Base-by-base conservation (phyloP, 1,140 invertebrate species). In the Drosophila fuyamai region DNA sequence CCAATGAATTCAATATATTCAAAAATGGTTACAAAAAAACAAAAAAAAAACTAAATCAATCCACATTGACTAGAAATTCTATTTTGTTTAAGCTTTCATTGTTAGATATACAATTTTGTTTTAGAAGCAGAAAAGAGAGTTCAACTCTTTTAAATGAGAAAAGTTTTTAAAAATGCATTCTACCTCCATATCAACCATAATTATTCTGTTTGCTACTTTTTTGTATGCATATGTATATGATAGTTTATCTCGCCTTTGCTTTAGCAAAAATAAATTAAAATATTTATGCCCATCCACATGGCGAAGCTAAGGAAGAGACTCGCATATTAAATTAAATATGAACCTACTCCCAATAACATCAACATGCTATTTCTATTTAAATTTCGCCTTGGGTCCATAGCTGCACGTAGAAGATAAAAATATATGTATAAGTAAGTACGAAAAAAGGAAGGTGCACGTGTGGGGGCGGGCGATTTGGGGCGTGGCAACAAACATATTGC, bases 361-460 rank as follows among this genome's bases (percentile, higher is more conserved):
- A 86, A 83, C 79, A 88, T 79, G 71, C 83, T 79, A 88, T 88
- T 88, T 83, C 79, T 86, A 88, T 86, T 86, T 86, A 88, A 86
- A 86, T 86, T 86, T 86, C 59, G 76, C 77, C 62, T 75, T 66
- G 56, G 76, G 60, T 60, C 44, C 83, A 86, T 86, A 59, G 83
- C 83, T 86, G 83, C 83, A 86, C 83, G 83, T 83, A 73, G 51
- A 60, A 88, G 79, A 86, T 88, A 86, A 86, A 84, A 81, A 82
- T 76, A 85, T 74, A 76, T 63, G 65, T 51, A 50, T 47, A 29
- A 53, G 43, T 44, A 70, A 62, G 65, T 51, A 71, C 35, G 67
- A 29, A 59, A 58, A 46, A 44, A 38, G 54, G 48, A 43, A 51
- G 36, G 65, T 59, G 43, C 51, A 54, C 40, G 67, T 83, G 59